Evolutionary conservation across 1,140 invertebrate species (phyloP).

Genomic region (Lysiphlebus fabarum): DNA sequence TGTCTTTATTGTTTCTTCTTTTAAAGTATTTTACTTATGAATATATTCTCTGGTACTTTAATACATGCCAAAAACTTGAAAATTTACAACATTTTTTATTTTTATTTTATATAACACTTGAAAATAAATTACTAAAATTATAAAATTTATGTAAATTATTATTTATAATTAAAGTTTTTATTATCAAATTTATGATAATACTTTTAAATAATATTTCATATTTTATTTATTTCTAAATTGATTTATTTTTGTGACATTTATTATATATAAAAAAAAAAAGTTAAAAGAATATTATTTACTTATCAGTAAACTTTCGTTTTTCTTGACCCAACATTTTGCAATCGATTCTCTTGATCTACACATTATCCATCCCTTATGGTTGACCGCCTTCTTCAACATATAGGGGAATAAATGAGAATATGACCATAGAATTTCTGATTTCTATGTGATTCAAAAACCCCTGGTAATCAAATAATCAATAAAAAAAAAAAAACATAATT

Average conservation of each 20-base stretch:
- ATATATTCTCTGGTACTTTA: conserved; percentile 17
- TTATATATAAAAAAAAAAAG: background rate
- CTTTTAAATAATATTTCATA: no score
- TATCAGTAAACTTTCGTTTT: conserved; percentile 6
- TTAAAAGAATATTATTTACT: background rate
- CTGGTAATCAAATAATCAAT: no score
- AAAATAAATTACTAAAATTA: background rate
- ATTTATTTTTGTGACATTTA: no score
- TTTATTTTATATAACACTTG: background rate
- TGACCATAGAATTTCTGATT: background rate
- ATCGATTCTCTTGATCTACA: conserved; percentile 19
- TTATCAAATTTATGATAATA: background rate
- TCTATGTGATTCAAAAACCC: background rate
- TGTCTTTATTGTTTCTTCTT: conserved; percentile 18
- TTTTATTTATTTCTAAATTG: background rate
- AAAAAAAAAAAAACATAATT: no score
- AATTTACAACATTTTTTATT: conserved; percentile 13
- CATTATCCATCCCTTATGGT: conserved; percentile 10
- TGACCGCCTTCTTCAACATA: conserved; percentile 3
- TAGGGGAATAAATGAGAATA: conserved; percentile 14
- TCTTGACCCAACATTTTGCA: conserved; percentile 16
- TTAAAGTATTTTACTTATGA: background rate
- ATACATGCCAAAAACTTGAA: conserved; percentile 15
- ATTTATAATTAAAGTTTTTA: background rate
- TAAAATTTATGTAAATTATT: background rate